Evolutionary conservation across 2,113 vertebrate species (phyloP).

Genomic region (Callipepla squamata): DNA sequence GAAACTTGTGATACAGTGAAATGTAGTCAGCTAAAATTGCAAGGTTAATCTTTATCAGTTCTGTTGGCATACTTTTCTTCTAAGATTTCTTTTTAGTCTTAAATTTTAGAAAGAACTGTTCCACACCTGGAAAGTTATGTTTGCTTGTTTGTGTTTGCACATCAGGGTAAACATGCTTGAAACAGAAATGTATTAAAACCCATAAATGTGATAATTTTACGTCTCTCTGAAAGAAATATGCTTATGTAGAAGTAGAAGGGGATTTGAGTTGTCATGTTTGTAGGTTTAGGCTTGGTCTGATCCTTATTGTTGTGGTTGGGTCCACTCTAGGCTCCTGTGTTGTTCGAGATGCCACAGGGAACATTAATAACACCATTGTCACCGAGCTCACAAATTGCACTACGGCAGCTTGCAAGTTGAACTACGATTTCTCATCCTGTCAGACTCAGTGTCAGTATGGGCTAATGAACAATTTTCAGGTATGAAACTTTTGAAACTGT

Average conservation of each 20-base stretch:
- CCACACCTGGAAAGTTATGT: not conserved
- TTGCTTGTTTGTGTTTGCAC: not conserved
- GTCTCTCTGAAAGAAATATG: not conserved
- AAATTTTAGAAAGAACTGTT: not conserved
- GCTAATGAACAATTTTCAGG: conserved; percentile 90
- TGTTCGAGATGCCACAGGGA: conserved; percentile 91
- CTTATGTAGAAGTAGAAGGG: not conserved
- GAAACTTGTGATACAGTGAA: not conserved
- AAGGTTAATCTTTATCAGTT: not conserved
- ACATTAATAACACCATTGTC: conserved; percentile 79
- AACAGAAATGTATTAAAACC: not conserved
- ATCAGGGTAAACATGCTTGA: not conserved
- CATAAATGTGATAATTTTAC: not conserved
- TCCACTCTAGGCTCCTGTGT: conserved; percentile 87
- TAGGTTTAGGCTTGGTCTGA: not conserved
- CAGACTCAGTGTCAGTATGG: conserved; percentile 81
- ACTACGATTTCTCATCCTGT: conserved; percentile 91
- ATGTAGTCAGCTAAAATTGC: not conserved
- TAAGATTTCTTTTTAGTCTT: not conserved
- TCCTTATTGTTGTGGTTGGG: not conserved
- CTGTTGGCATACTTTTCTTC: not conserved
- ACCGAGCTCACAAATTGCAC: conserved; percentile 84
- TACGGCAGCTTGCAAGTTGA: conserved; percentile 87
- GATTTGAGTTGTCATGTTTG: accelerated
- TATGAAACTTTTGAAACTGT: conserved; percentile 31